Base-by-base conservation (phyloP, 2,888 invertebrate genomes). In the Volucella inflata region DNA sequence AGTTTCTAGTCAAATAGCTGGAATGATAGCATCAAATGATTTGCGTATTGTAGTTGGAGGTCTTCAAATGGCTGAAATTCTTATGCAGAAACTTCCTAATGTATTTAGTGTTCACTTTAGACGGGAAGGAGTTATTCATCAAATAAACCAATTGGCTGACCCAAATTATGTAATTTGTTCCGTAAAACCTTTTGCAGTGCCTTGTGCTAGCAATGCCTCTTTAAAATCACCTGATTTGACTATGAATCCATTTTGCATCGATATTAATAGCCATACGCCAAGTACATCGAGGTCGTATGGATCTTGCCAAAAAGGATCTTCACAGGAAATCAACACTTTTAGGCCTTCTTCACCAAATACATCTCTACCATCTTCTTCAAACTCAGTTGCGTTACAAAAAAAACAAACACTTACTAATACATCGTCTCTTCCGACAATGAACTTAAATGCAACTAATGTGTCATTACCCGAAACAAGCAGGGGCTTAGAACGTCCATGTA, bases 21-120 rank as follows among this genome's bases (percentile, higher is more conserved):
- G 98, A 78, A 99, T 99, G 98, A 95, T 99, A 95, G 98, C 98
- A 0, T 98, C 98, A 4, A 97, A 96, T 91, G 99, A 99, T 93
- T 94, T 99, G 87, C 95, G 98, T 90, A 98, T 99, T 90, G 98
- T 99, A 53, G 98, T 99, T 62, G 98, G 98, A 70, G 98, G 99
- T 51, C 93, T 99, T 67, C 99, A 99, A 93, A 96, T 99, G 95
- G 98, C 98, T 6, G 97, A 98, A 92, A 97, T 99, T 88, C 93
- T 99, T 84, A 98, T 99, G 97, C 96, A 97, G 92, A 98, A 99
- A 90, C 93, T 99, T 89, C 98, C 99, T 0, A 97, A 98, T 87
- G 96, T 98, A 76, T 99, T 99, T 93, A 96, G 96, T 62, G 96
- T 97, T 80, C 98, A 98, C 93, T 99, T 99, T 93, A 95, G 98